phyloP scores from a whole-genome alignment of 2,797 vertebrate genomes.

The Eutrigla gurnardus region DNA sequence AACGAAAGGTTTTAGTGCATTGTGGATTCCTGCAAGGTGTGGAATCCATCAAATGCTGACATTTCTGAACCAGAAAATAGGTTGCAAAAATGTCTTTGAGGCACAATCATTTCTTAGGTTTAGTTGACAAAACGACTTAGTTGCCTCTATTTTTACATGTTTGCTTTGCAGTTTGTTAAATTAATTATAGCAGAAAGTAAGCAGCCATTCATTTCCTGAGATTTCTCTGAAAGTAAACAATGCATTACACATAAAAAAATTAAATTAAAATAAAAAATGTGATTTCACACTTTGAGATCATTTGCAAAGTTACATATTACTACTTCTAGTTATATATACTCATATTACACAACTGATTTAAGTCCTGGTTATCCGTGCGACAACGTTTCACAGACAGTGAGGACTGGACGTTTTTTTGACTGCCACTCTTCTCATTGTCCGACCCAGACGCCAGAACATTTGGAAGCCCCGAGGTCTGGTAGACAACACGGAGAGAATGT shows the following conservation, averaged over 20 bases:
- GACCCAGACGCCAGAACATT: conserved; percentile 57
- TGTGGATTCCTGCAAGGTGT: not conserved
- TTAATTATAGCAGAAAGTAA: conserved; percentile 2
- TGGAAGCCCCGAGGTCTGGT: conserved; percentile 51
- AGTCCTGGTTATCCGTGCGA: not conserved
- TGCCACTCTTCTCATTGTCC: conserved; percentile 41
- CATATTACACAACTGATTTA: conserved; percentile 1
- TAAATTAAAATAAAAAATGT: not conserved
- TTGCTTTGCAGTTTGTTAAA: not conserved
- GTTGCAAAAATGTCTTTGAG: too few relatives aligned
- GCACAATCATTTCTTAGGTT: too few relatives aligned
- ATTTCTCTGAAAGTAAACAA: not conserved
- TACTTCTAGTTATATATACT: not conserved
- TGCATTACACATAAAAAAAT: not conserved
- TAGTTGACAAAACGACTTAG: too few relatives aligned
- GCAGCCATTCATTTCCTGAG: not conserved
- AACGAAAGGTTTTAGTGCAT: conserved; percentile 1
- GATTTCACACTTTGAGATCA: not conserved
- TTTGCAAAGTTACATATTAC: not conserved
- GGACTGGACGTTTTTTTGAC: conserved; percentile 37
- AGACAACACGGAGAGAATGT: conserved; percentile 55
- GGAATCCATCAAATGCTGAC: not conserved
- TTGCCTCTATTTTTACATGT: not conserved
- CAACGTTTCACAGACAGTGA: conserved; percentile 21
- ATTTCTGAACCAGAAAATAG: not conserved